Base-by-base conservation (phyloP, 2,888 invertebrate species). In the Epinotia brunnichana region DNA sequence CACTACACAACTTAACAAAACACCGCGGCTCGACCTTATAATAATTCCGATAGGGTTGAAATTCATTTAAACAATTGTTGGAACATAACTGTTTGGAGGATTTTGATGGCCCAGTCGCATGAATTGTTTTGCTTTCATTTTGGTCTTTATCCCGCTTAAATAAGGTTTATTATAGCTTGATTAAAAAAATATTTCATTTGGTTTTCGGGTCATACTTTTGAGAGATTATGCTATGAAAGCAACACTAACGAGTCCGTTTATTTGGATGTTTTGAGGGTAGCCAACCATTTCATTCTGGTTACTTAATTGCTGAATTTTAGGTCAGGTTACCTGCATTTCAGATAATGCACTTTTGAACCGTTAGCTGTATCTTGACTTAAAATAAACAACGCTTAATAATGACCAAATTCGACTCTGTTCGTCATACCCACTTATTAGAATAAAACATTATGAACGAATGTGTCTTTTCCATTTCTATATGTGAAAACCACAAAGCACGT, bases 161-260 rank as follows among this genome's bases (percentile, higher is more conserved):
- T 63, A 56, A 54, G 35, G 60, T 44, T 60, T 39, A 15, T 53
- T 71, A 63, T 67, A 3, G 56, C 39, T 39, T 62, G 35, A 19
- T n/a, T 44, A 3, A 19, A 7, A 5, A 17, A 44, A 53, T 15
- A 35, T 68, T 61, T 29, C 53, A 54, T 41, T 59, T 68, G 44
- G 61, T 62, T 73, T 62, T 56, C 19, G n/a, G 56, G 63, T 73
- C 60, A 78, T 78, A 79, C 80, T 82, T 76, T 80, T 77, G 78
- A 77, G 77, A 76, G 74, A 79, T 79, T 79, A 77, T 77, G 77
- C 76, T 78, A 77, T 78, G 77, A 77, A 80, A 76, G 77, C 61
- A 75, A 75, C 77, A 75, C 76, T 80, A 80, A 82, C 76, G 78
- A 76, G 68, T 61, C 73, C 77, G 76, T 78, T 82, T 81, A 81